Evolutionary conservation across 2,888 invertebrate species (phyloP).

Genomic region (Eustalomyia histrio): DNA sequence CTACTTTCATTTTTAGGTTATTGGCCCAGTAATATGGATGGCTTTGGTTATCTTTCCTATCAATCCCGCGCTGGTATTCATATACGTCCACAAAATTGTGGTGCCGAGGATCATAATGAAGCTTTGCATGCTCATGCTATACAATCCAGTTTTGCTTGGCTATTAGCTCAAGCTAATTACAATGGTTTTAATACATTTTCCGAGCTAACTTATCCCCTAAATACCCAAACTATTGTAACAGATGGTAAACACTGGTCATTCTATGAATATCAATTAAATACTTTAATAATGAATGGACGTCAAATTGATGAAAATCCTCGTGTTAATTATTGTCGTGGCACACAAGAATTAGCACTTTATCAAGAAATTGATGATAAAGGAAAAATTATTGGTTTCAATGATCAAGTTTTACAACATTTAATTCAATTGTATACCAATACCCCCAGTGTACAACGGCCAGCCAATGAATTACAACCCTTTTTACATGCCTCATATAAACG

Average conservation of each 20-base stretch:
- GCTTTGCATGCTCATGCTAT: conserved; percentile 88
- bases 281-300: conserved; percentile 84
- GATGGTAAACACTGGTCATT: conserved; percentile 94
- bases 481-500: conserved; percentile 81
- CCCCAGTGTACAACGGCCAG: conserved; percentile 82
- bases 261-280: conserved; percentile 95
- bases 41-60: conserved; percentile 89
- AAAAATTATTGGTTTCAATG: conserved; percentile 88
- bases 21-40: conserved; percentile 90
- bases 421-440: conserved; percentile 87
- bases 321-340: conserved; percentile 90
- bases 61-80: conserved; percentile 84
- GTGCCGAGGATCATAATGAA: conserved; percentile 82
- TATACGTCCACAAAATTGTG: conserved; percentile 80
- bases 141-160: conserved; percentile 89
- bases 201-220: conserved; percentile 94
- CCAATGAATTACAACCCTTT: conserved; percentile 86
- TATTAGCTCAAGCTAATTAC: conserved; percentile 88
- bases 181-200: conserved; percentile 94
- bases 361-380: conserved; percentile 85
- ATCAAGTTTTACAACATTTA: conserved; percentile 86
- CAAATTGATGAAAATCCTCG: conserved; percentile 84
- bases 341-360: conserved; percentile 86
- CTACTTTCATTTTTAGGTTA: conserved; percentile 81
- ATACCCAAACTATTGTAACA: conserved; percentile 92